These are phyloP conservation scores for Uria aalge DNA, from an alignment of 2,113 vertebrate genomes.

Conservation along the genomic window DNA sequence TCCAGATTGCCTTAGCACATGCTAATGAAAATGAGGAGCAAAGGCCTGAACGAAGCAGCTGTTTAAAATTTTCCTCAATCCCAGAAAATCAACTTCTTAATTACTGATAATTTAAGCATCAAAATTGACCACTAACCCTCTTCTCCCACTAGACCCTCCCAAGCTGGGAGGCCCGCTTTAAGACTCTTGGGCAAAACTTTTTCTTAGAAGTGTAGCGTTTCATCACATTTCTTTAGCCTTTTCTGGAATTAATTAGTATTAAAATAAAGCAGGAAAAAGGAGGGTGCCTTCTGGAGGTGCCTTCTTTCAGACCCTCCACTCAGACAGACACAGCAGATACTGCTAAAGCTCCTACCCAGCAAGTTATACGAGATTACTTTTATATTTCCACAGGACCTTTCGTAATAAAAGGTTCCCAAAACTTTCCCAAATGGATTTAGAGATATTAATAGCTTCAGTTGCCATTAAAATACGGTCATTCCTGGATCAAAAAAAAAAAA, in stretches of 20 bases:
- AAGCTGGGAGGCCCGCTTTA: conserved; percentile 22
- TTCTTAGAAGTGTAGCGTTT: conserved; percentile 8
- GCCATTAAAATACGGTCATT: background rate
- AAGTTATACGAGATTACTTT: background rate
- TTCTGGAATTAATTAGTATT: conserved; percentile 64
- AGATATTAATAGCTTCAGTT: background rate
- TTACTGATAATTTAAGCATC: conserved; percentile 67
- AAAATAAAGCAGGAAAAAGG: conserved; percentile 32
- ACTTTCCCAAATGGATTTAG: background rate
- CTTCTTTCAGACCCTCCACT: background rate
- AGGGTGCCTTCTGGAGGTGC: background rate
- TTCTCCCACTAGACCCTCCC: conserved; percentile 40
- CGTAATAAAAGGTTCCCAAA: background rate
- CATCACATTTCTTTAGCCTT: conserved; percentile 11
- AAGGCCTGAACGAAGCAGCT: conserved; percentile 44
- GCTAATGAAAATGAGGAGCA: conserved; percentile 45
- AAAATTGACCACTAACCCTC: conserved; percentile 48
- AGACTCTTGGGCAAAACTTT: background rate
- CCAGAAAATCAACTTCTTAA: conserved; percentile 60
- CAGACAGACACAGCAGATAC: background rate
- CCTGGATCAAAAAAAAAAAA: background rate
- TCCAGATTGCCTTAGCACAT: conserved; percentile 60
- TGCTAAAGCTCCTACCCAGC: background rate
- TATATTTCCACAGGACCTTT: background rate
- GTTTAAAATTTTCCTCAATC: conserved; percentile 65